Percentiles rank a stretch among this genome's conserved stretches.
These are phyloP conservation scores for Spea hammondii DNA, from an alignment of 2,797 vertebrate genomes.

Conservation along the genomic window DNA sequence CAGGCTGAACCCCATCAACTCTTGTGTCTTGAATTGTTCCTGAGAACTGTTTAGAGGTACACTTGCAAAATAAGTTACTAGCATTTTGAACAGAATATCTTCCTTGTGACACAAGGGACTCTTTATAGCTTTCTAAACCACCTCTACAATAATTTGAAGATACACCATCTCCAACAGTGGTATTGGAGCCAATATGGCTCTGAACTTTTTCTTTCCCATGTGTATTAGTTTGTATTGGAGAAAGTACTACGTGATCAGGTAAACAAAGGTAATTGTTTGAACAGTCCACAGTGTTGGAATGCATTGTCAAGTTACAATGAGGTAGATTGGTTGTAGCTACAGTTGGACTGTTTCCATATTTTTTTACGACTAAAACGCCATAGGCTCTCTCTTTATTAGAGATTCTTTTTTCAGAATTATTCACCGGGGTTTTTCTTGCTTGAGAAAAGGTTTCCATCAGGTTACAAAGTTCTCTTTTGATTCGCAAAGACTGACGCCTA, in stretches of 20 bases:
- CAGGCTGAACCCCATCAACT: conserved; percentile 55
- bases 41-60: conserved; percentile 57
- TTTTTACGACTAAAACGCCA: conserved; percentile 58
- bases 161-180: conserved; percentile 37
- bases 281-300: conserved; percentile 58
- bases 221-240: conserved; percentile 54
- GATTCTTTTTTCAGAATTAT: conserved; percentile 59
- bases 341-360: conserved; percentile 57
- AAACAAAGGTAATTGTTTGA: conserved; percentile 23
- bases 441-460: conserved; percentile 71
- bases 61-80: conserved; percentile 71
- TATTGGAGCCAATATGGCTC: conserved; percentile 41
- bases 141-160: conserved; percentile 57
- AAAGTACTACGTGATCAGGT: conserved; percentile 50
- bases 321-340: conserved; percentile 60
- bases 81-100: conserved; percentile 87
- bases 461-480: conserved; percentile 84
- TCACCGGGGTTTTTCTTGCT: conserved; percentile 69
- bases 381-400: conserved; percentile 52
- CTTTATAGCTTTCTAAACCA: conserved; percentile 71
- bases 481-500: conserved; percentile 80
- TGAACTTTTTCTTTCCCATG: conserved; percentile 35
- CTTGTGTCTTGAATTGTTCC: conserved; percentile 58
- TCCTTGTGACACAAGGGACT: conserved; percentile 83
- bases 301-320: conserved; percentile 60